Evolutionary conservation across 2,797 vertebrate species (phyloP).

Genomic region (Chlorospingus semifuscus): DNA sequence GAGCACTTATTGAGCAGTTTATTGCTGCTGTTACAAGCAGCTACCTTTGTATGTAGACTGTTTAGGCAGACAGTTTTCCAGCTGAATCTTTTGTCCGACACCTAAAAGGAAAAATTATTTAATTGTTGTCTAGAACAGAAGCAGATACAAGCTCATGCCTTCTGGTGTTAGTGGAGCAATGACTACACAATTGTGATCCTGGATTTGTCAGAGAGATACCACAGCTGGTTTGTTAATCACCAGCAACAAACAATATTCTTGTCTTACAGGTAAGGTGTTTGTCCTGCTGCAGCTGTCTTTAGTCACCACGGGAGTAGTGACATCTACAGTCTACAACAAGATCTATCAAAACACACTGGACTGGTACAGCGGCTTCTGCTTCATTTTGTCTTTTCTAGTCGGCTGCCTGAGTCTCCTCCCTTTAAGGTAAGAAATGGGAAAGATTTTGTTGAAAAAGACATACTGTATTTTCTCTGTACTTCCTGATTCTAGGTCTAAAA

Average conservation of each 20-base stretch:
- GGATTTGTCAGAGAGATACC: background rate
- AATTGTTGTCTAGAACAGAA: background rate
- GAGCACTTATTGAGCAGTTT: background rate
- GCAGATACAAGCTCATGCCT: background rate
- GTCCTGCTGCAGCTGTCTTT: conserved; percentile 85
- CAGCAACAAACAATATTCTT: background rate
- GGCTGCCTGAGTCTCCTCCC: conserved; percentile 85
- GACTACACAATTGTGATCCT: background rate
- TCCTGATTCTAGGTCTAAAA: background rate
- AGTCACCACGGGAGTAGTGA: conserved; percentile 80
- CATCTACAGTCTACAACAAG: conserved; percentile 86
- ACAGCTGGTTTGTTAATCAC: background rate
- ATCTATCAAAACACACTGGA: conserved; percentile 87
- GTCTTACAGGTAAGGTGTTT: conserved; percentile 81
- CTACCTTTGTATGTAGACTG: background rate
- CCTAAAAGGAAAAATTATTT: background rate
- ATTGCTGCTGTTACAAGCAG: background rate
- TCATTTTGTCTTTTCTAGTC: conserved; percentile 81
- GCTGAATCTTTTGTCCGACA: accelerated
- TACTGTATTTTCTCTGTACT: background rate
- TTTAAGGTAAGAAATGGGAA: conserved; percentile 80
- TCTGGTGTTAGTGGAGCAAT: background rate
- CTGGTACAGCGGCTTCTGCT: conserved; percentile 86
- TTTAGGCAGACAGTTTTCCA: background rate
- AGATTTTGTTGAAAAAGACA: background rate